Evolutionary conservation across 2,797 vertebrate species (phyloP), one percentile per base, ranked within the genome.

Genomic region (Pelobates cultripes): DNA sequence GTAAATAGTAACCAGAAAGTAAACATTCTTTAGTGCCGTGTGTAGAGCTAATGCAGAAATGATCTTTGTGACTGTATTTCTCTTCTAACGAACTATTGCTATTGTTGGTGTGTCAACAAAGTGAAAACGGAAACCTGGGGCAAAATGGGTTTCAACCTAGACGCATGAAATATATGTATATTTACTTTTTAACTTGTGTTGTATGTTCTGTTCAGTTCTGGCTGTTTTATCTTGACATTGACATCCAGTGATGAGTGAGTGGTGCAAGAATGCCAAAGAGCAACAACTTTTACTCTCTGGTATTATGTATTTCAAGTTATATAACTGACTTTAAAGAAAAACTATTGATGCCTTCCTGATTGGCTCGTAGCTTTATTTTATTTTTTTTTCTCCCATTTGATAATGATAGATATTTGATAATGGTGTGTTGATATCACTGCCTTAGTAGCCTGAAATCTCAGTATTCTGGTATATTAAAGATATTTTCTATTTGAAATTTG

Each of bases 1-100:
- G 83, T 87, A 83, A 85, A 75, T 85, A 76, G 76, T 14, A 76
- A 74, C 72, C 55, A 43, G 41, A 17, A 78, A 75, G 86, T 70
- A 44, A 85, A 70, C n/a, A 6, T 75, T 83, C 86, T 85, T 82
- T 15, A 77, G 70, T 79, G 43, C 78, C 83, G 43, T 81, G 3
- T 79, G 75, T 81, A 73, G 47, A 42, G 15, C 43, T 78, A 82
- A 85, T 74, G 45, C 77, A 57, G 71, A 81, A 55, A 76, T 80
- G 78, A 42, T 81, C 4, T 69, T 41, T 6, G 14, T 85, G 70
- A 43, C 47, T 64, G 66, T 63, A 8, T 84, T 69, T 74, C 87
- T 85, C 47, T 57, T 17, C 42, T 43, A 51, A 5, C 47, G 2
- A 57, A 82, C 68, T 51, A 17, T 51, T 70, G 17, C 40, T 70